Percentiles rank a stretch among this genome's conserved stretches.
phyloP scores from a whole-genome alignment of 2,888 invertebrate genomes.

The Seira musarum region DNA sequence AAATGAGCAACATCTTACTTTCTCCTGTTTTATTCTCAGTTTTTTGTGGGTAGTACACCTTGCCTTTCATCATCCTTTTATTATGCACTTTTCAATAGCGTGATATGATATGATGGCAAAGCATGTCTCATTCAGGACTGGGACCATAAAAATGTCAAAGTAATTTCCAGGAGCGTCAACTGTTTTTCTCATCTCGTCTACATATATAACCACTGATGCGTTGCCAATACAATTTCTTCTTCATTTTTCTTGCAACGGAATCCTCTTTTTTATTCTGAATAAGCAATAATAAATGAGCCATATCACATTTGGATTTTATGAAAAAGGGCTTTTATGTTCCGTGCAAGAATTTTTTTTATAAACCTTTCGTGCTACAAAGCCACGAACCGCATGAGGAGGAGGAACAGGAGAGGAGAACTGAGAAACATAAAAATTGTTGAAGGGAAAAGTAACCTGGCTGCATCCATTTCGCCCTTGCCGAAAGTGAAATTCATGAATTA shows the following conservation, averaged over 20 bases:
- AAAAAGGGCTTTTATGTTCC: not conserved
- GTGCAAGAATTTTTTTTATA: not conserved
- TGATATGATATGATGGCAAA: slow-evolving; percentile 33
- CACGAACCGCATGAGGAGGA: slow-evolving; percentile 10
- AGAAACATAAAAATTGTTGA: slow-evolving; percentile 1
- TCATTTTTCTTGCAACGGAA: not conserved
- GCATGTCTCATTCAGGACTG: slow-evolving; percentile 41
- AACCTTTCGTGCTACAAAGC: not conserved
- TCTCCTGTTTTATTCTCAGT: not conserved
- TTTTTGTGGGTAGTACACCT: not conserved
- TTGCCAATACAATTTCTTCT: not conserved
- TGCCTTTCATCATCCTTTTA: not conserved
- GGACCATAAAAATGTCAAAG: slow-evolving; percentile 52
- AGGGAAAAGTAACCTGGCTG: slow-evolving; percentile 19
- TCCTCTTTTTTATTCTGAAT: slow-evolving; percentile 9
- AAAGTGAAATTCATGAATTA: slow-evolving; percentile 54
- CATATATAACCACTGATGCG: not conserved
- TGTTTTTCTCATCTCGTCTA: slow-evolving; percentile 3
- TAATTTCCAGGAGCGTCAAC: slow-evolving; percentile 30
- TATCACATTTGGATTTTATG: slow-evolving; percentile 2
- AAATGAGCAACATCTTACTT: too few relatives aligned
- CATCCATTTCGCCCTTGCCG: not conserved
- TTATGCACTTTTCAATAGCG: slow-evolving; percentile 32
- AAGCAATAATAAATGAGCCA: slow-evolving; percentile 13
- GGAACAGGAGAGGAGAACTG: slow-evolving; percentile 12